These are phyloP conservation scores for Vesta saturnalis DNA, from an alignment of 2,888 invertebrate species.

Conservation along the genomic window DNA sequence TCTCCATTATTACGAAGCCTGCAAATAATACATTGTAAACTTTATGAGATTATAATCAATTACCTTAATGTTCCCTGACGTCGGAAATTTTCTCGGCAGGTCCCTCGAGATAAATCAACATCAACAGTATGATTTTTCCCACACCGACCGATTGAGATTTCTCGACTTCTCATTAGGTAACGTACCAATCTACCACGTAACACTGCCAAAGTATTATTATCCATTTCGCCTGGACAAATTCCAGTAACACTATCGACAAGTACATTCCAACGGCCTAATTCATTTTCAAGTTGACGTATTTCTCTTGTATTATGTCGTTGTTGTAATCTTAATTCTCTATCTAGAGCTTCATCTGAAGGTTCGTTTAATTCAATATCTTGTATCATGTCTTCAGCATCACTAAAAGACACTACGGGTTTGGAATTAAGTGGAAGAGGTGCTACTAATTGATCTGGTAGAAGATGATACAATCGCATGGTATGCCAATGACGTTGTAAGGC, in stretches of 20 bases:
- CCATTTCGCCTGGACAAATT: constrained; percentile 86
- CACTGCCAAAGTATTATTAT: constrained; percentile 93
- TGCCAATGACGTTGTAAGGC: constrained; percentile 91
- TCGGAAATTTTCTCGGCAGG: constrained; percentile 94
- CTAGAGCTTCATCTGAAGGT: constrained; percentile 82
- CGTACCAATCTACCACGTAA: constrained; percentile 90
- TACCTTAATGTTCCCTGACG: constrained; percentile 88
- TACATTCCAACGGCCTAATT: constrained; percentile 89
- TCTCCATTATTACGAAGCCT: constrained; percentile 91
- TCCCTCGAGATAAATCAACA: constrained; percentile 92
- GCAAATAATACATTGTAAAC: no score
- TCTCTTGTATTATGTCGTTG: constrained; percentile 64
- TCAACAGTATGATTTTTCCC: constrained; percentile 91
- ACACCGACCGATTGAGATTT: constrained; percentile 93
- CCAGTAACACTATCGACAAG: constrained; percentile 91
- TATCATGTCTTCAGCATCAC: constrained; percentile 91
- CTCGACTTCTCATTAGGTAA: constrained; percentile 93
- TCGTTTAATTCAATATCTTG: constrained; percentile 86
- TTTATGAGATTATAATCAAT: constrained; percentile 1
- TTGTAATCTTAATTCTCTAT: constrained; percentile 76
- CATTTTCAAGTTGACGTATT: constrained; percentile 89
- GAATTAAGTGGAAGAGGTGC: constrained; percentile 56
- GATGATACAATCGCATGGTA: constrained; percentile 88
- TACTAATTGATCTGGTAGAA: constrained; percentile 89
- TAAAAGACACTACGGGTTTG: constrained; percentile 74